Percentiles rank a stretch among this genome's conserved stretches.
Conservation (phyloP, 2,113 vertebrate genomes). For the Colius striatus region DNA sequence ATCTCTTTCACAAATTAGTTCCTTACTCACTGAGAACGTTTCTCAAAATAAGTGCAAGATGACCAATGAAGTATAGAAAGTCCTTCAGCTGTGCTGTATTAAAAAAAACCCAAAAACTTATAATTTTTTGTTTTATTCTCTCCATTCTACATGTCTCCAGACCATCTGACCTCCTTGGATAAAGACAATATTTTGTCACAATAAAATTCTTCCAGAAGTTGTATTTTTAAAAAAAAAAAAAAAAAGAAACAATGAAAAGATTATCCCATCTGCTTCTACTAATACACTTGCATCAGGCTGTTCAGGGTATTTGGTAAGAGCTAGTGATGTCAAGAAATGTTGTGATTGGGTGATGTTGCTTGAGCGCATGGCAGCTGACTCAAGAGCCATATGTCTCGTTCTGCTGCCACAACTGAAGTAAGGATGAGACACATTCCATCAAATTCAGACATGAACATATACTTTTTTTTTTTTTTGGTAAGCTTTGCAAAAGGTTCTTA, state of each 20-base stretch:
- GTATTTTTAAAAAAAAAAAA: not conserved
- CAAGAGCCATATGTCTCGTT: not conserved
- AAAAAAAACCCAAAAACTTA: not conserved
- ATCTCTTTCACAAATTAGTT: not conserved
- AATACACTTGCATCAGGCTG: not conserved
- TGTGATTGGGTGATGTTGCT: not conserved
- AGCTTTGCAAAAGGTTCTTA: not conserved
- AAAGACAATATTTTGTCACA: not conserved
- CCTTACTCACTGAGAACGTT: not conserved
- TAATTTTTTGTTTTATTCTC: not conserved
- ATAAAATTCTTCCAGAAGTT: not conserved
- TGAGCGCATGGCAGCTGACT: not conserved
- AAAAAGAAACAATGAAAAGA: not conserved
- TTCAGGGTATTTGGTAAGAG: not conserved
- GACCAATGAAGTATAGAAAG: not conserved
- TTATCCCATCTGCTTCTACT: not conserved
- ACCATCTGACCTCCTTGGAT: not conserved
- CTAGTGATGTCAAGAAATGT: not conserved
- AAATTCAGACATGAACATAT: not conserved
- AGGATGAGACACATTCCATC: not conserved
- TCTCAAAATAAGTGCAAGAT: not conserved
- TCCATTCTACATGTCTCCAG: not conserved
- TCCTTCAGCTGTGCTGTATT: not conserved
- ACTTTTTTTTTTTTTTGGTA: not conserved
- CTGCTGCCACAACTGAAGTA: not conserved